Base-by-base conservation (phyloP, 2,797 vertebrate species). In the Oreortyx pictus region DNA sequence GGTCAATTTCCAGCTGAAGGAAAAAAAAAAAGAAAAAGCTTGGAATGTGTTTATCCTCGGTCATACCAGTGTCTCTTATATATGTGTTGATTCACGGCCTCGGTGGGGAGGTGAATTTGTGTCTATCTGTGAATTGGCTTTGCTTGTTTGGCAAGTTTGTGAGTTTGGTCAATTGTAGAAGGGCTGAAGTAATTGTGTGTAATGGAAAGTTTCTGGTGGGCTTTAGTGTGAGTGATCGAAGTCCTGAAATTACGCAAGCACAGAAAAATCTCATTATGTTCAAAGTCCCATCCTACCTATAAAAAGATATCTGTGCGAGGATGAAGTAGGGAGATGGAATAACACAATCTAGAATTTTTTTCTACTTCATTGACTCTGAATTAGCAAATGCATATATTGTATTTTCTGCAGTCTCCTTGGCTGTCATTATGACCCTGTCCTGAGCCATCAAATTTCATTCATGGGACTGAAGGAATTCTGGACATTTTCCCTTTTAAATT, bases 11-110 rank as follows among this genome's bases (percentile, higher is more conserved):
- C 93, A 91, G 91, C 71, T 71, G 90, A 60, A 82, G 15, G 43
- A 11, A 52, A 52, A 27, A 52, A 52, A 29, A 47, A 60, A 76
- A 94, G 82, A 56, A 90, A 33, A 83, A 6, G 89, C 0, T 0
- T 86, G 92, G 95, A 94, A 96, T 96, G 94, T 95, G 92, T 97
- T 97, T 97, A 94, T 96, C 91, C 54, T 0, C 15, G 46, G 94
- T 77, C 71, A 37, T 87, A 90, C 95, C 81, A 29, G 76, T 86
- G 66, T 87, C n/a, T 92, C 75, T 93, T 74, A 43, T 95, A 8
- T 66, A 13, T 9, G 79, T 88, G 77, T 81, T 89, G 92, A 88
- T 88, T 92, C 94, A 23, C 27, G 66, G 88, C 68, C 59, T 94
- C 24, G 1, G 67, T 73, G 86, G 80, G 93, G 90, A 95, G 84